These are phyloP conservation scores for Drosophila ohnishii DNA, from an alignment of 1,140 invertebrate genomes.

Conservation along the genomic window DNA sequence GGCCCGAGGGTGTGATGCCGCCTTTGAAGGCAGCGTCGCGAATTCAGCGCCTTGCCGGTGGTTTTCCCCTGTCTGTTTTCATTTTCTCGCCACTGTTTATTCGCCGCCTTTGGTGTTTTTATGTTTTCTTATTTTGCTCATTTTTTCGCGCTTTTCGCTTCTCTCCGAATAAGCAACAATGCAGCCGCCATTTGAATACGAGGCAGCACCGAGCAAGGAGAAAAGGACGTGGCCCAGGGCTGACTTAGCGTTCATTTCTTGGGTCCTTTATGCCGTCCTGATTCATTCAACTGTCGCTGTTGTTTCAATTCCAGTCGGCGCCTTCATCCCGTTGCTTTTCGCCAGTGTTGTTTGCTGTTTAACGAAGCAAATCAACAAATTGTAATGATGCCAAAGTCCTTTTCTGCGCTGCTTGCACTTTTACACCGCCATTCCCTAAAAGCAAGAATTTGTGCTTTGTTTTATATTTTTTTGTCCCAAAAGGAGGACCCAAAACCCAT, in stretches of 20 bases:
- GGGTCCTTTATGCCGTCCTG: constrained; percentile 51
- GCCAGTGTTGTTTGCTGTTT: constrained; percentile 75
- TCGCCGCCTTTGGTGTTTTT: constrained; percentile 39
- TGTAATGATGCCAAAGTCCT: constrained; percentile 76
- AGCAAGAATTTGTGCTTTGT: constrained; percentile 17
- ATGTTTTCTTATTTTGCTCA: constrained; percentile 46
- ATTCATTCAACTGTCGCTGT: constrained; percentile 63
- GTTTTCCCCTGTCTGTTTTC: constrained; percentile 47
- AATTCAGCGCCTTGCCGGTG: constrained; percentile 65
- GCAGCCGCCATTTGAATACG: constrained; percentile 65
- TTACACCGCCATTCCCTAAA: constrained; percentile 27
- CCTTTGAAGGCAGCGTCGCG: constrained; percentile 63
- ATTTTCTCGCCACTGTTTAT: constrained; percentile 42
- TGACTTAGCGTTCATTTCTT: constrained; percentile 36
- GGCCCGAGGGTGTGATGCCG: constrained; percentile 41
- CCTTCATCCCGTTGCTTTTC: constrained; percentile 23
- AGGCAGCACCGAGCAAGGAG: constrained; percentile 19
- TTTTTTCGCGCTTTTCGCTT: constrained; percentile 40
- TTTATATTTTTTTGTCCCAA: constrained; percentile 16
- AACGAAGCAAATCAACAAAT: constrained; percentile 82
- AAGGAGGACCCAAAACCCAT: constrained; percentile 24
- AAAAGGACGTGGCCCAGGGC: constrained; percentile 36
- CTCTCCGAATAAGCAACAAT: constrained; percentile 40
- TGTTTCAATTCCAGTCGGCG: constrained; percentile 59
- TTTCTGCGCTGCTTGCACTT: constrained; percentile 74